Evolutionary conservation across 2,113 vertebrate genomes (phyloP), one percentile per base, ranked within the genome.

Genomic region (Melanostigma gelatinosum): DNA sequence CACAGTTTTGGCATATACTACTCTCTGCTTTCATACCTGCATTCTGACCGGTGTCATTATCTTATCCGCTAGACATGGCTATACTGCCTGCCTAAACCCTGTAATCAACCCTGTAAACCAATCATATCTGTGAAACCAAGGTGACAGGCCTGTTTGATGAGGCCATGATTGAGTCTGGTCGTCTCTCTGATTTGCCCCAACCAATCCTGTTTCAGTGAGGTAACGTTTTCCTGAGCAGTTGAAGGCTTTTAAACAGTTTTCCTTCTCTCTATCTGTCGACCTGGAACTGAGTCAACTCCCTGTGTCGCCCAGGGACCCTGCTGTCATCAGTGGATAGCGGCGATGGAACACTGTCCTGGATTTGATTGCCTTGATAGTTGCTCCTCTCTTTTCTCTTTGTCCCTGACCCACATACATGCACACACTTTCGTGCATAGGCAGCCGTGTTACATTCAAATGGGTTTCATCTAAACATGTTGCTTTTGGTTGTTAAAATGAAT

Each of bases 331-430:
- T 8, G 15, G 80, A 78, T 40, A 75, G 81, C 85, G 44, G 83
- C 88, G 72, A 61, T 67, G 61, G 68, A 85, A 70, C 36, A 7
- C n/a, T 66, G 89, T 73, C 87, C 92, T 85, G 77, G 83, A 85
- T 94, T 74, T 80, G 68, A 76, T 34, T 6, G 52, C 7, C 89
- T 90, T 87, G 88, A 84, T 93, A 93, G 91, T 80, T 82, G 83
- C 70, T 75, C 38, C 63, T 73, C 65, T 78, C 27, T 24, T 50
- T 24, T 73, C 15, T 72, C 42, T 85, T 66, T 80, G 67, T 72
- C 46, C 34, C 74, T 88, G 90, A 85, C 89, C 92, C 80, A 92
- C 63, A 87, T 90, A 72, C 42, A 77, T 18, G 12, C 50, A 22
- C 20, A 48, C 32, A 29, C 24, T 4, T 32, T 15, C 44, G 48